These are phyloP conservation scores for Danionella cerebrum DNA, from an alignment of 2,113 vertebrate genomes.

Conservation along the genomic window DNA sequence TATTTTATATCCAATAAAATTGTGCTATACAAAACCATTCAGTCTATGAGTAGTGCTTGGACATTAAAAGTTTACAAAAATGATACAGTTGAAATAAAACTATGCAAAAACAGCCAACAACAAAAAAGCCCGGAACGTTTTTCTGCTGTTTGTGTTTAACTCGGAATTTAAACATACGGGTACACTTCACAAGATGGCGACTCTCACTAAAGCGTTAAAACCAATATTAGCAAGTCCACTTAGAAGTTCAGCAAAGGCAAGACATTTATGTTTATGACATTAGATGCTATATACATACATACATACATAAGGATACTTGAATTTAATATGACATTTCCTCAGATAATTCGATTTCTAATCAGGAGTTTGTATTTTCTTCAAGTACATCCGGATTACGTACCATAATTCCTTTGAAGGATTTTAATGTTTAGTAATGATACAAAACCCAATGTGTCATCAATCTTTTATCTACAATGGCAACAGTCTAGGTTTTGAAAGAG, in stretches of 20 bases:
- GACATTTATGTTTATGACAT: background rate
- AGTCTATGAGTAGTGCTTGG: too few species aligned
- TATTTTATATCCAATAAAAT: too few species aligned
- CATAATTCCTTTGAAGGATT: too few species aligned
- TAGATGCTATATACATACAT: too few species aligned
- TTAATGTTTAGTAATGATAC: background rate
- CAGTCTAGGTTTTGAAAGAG: background rate
- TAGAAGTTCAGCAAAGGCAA: constrained; percentile 57
- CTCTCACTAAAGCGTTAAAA: constrained; percentile 50
- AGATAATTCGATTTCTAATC: too few species aligned
- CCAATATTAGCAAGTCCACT: constrained; percentile 48
- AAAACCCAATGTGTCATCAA: background rate
- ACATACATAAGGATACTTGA: too few species aligned
- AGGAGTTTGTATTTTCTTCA: too few species aligned
- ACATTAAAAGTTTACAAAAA: too few species aligned
- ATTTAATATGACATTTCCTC: background rate
- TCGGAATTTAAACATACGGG: background rate
- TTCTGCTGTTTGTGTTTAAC: background rate
- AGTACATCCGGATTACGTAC: too few species aligned
- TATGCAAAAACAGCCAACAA: too few species aligned
- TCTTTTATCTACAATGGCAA: background rate
- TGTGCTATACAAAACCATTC: too few species aligned
- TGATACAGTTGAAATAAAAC: too few species aligned
- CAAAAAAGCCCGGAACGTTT: background rate
- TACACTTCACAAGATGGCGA: constrained; percentile 57